Evolutionary conservation across 1,140 invertebrate species (phyloP), one percentile per base, ranked within the genome.

Genomic region (Coelopa frigida): DNA sequence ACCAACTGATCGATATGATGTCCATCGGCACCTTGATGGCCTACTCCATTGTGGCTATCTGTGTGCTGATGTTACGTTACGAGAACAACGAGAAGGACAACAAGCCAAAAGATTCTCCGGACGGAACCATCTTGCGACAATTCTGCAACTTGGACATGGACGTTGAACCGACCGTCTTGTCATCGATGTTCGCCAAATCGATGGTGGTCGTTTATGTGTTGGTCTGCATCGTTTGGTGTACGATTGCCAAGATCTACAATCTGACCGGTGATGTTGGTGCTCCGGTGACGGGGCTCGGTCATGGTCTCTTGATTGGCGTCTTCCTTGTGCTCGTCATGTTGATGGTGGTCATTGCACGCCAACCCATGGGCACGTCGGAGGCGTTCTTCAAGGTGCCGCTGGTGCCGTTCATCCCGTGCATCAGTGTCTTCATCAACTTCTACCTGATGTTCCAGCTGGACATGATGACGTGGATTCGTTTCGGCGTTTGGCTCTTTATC

Each of bases 1-100:
- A 87, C 32, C 86, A 93, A 60, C 72, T 97, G 20, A 89, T 96
- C 26, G 87, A 94, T 55, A 95, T 98, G 90, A 94, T 96, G 90
- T 94, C 90, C 1, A 96, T 98, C 57, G 93, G 93, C 36, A 96
- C 94, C 0, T 72, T 98, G 1, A 73, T 96, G 24, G 93, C 93
- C 0, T 97, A 96, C 61, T 87, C 89, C 5, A 85, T 96, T 44
- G 94, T 97, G 0, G 86, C 91, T 7, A 78, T 87, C 37, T 93
- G 87, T 59, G 89, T 97, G 1, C 74, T 96, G 3, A 78, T 96
- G 56, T 73, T 96, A 10, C 81, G 85, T 78, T 87, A 78, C 51
- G 48, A 59, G 50, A 55, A 61, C 23, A 60, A 65, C 7, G 36
- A 64, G 12, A 65, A 66, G 60, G 17, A 33, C 20, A 40, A 40